Conservation (phyloP, 1,140 invertebrate genomes). For the Aphaenogaster ashmeadi region DNA sequence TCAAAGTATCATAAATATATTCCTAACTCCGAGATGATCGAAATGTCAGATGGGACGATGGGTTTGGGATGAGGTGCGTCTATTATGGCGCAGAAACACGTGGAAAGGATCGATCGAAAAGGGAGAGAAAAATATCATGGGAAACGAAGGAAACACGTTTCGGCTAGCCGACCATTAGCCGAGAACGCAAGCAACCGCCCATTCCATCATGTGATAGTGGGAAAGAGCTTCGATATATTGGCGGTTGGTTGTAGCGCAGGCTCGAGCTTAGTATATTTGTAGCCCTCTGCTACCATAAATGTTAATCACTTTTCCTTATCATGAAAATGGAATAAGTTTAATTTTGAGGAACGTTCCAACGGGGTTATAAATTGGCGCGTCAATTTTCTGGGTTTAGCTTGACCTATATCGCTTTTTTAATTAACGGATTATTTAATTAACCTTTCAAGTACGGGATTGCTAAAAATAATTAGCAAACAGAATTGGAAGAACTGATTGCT, state of each 20-base stretch:
- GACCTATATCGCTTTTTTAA: constrained; percentile 9
- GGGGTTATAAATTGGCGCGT: constrained; percentile 2
- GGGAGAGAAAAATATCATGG: constrained; percentile 62
- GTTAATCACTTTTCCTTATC: constrained; percentile 25
- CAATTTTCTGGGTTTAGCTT: neutral
- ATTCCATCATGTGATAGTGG: constrained; percentile 55
- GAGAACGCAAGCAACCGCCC: constrained; percentile 65
- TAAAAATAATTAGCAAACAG: constrained; percentile 35
- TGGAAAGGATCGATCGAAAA: constrained; percentile 16
- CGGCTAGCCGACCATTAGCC: constrained; percentile 65
- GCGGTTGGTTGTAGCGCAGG: constrained; percentile 58
- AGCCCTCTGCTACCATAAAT: neutral
- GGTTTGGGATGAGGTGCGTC: constrained; percentile 9
- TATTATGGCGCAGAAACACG: constrained; percentile 39
- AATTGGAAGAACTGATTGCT: neutral
- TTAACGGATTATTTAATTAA: constrained; percentile 32
- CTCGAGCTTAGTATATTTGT: constrained; percentile 2
- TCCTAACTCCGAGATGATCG: neutral
- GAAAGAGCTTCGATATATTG: constrained; percentile 66
- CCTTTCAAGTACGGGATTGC: neutral
- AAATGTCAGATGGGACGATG: neutral
- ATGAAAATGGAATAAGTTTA: constrained; percentile 19
- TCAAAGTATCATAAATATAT: constrained; percentile 32
- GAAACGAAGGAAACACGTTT: constrained; percentile 56
- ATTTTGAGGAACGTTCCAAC: neutral